These are phyloP conservation scores for Pantelozetes paolii DNA, from an alignment of 2,888 invertebrate species.

Conservation along the genomic window DNA sequence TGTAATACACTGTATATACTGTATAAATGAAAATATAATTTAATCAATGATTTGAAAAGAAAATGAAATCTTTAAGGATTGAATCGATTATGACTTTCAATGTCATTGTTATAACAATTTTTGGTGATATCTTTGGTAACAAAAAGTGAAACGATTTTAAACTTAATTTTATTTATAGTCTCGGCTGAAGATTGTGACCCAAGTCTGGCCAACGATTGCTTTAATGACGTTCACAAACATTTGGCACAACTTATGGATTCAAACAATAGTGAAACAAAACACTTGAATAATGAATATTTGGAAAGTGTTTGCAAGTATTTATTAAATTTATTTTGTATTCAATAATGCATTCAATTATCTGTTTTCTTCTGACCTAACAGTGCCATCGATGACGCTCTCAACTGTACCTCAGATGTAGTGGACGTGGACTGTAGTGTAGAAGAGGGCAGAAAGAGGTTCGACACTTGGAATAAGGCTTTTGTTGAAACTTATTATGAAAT, in stretches of 20 bases:
- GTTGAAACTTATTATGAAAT: not conserved
- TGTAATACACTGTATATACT: no score
- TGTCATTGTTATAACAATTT: no score
- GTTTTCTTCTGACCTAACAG: not conserved
- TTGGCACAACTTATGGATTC: conserved; percentile 37
- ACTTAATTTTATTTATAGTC: no score
- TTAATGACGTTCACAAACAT: conserved; percentile 28
- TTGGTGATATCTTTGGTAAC: no score
- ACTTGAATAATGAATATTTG: conserved; percentile 25
- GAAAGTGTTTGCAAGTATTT: conserved; percentile 37
- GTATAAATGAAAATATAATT: no score
- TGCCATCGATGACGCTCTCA: conserved; percentile 17
- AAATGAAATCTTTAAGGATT: no score
- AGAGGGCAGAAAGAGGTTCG: conserved; percentile 17
- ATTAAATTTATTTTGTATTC: not conserved
- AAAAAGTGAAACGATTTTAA: no score
- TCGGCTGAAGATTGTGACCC: conserved; percentile 33
- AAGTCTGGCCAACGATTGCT: conserved; percentile 42
- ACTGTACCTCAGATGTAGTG: conserved; percentile 16
- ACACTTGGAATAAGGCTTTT: conserved; percentile 22
- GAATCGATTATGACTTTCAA: no score
- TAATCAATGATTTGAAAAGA: no score
- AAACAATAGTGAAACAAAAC: conserved; percentile 2
- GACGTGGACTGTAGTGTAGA: conserved; percentile 19
- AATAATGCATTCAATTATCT: not conserved